A percentile compares a stretch with the other conserved stretches of the same genome.
Evolutionary conservation across 2,113 vertebrate species (phyloP).

Genomic region (Pungitius pungitius): DNA sequence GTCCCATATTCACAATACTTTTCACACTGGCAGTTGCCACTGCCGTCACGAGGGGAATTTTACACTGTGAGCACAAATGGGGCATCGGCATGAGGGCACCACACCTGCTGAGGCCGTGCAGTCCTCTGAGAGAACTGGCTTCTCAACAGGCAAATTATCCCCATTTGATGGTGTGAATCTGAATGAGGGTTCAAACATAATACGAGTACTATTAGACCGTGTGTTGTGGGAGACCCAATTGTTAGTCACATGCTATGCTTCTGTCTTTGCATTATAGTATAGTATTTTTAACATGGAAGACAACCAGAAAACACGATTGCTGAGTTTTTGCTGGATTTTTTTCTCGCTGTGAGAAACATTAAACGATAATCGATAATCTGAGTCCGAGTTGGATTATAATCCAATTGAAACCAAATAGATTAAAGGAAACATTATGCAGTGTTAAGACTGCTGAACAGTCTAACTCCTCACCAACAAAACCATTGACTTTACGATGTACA

Average conservation of each 20-base stretch:
- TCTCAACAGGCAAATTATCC: too few relatives aligned
- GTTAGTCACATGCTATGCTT: slow-evolving; percentile 47
- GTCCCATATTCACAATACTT: slow-evolving; percentile 44
- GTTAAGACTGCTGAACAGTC: not conserved
- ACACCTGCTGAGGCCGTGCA: slow-evolving; percentile 55
- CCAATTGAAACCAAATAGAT: slow-evolving; percentile 14
- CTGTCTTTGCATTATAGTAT: slow-evolving; percentile 45
- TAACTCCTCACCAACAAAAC: not conserved
- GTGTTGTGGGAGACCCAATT: slow-evolving; percentile 49
- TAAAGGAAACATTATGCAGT: not conserved
- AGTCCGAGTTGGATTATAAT: not conserved
- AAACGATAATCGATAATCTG: too few relatives aligned
- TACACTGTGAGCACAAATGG: slow-evolving; percentile 50
- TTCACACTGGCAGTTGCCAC: slow-evolving; percentile 43
- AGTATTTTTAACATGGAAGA: slow-evolving; percentile 47
- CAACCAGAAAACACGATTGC: slow-evolving; percentile 10
- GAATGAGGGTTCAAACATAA: slow-evolving; percentile 72
- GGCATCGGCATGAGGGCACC: slow-evolving; percentile 61
- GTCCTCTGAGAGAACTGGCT: slow-evolving; percentile 69
- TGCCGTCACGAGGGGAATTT: slow-evolving; percentile 60
- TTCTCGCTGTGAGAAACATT: not conserved
- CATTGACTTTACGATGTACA: slow-evolving; percentile 8
- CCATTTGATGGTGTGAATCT: slow-evolving; percentile 78
- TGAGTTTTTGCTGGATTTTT: not conserved
- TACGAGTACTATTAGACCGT: slow-evolving; percentile 66